Percentiles rank a stretch among this genome's conserved stretches.
Conservation (phyloP, 2,888 invertebrate genomes). For the Dynastes grantii region DNA sequence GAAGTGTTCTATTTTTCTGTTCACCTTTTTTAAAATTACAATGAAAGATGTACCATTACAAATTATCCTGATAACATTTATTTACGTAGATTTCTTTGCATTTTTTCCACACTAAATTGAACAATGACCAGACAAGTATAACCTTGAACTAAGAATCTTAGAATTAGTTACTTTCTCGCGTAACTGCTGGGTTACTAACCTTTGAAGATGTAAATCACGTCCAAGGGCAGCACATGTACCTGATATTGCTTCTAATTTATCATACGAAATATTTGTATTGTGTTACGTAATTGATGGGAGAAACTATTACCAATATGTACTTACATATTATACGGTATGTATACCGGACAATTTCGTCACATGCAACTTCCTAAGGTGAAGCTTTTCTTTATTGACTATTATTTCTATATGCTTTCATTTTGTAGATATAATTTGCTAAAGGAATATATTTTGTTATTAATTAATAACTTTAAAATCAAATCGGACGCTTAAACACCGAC, state of each 20-base stretch:
- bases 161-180: constrained; percentile 46
- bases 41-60: too few relatives aligned
- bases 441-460: too few relatives aligned
- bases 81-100: constrained; percentile 10
- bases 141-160: constrained; percentile 46
- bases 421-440: too few relatives aligned
- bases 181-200: constrained; percentile 43
- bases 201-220: constrained; percentile 47
- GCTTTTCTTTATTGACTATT: too few relatives aligned
- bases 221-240: constrained; percentile 36
- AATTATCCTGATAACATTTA: background rate
- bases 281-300: constrained; percentile 9
- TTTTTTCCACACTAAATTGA: constrained; percentile 30
- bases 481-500: too few relatives aligned
- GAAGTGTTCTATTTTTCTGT: too few relatives aligned
- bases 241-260: constrained; percentile 37
- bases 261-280: constrained; percentile 35
- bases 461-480: too few relatives aligned
- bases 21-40: too few relatives aligned
- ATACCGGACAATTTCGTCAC: background rate
- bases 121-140: constrained; percentile 41
- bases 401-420: too few relatives aligned
- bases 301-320: too few relatives aligned
- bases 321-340: background rate
- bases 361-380: background rate